Percentiles rank a stretch among this genome's conserved stretches.
These are phyloP conservation scores for Oscheius sp. DNA, from an alignment of 1,140 invertebrate species.

Conservation along the genomic window DNA sequence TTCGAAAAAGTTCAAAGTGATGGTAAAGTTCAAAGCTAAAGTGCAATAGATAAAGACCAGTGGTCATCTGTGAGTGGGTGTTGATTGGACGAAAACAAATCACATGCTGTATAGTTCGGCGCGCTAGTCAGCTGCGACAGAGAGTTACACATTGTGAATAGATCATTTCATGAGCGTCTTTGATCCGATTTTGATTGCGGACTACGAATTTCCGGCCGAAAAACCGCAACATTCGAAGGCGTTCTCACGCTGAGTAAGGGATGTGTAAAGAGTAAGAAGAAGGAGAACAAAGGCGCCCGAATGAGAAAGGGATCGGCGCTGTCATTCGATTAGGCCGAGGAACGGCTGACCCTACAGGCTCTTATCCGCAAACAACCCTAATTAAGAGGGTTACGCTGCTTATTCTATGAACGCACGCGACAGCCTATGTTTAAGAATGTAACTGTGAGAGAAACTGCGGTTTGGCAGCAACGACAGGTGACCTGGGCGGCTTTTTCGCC, in stretches of 20 bases:
- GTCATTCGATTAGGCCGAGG: not conserved
- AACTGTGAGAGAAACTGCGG: not conserved
- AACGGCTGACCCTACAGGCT: too few species aligned
- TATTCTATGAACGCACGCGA: not conserved
- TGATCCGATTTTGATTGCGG: conserved; percentile 6
- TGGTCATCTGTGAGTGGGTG: not conserved
- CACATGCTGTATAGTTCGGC: not conserved
- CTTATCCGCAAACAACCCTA: too few species aligned
- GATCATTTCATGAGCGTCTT: conserved; percentile 4
- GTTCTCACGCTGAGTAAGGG: too few species aligned
- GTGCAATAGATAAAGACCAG: not conserved
- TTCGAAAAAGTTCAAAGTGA: too few species aligned
- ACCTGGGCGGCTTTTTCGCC: not conserved
- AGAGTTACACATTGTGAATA: conserved; percentile 3
- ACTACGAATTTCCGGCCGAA: not conserved
- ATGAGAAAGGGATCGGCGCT: not conserved
- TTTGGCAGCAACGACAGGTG: not conserved
- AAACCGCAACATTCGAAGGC: too few species aligned
- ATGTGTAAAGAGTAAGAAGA: too few species aligned
- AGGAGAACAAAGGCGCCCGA: not conserved
- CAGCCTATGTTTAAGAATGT: not conserved
- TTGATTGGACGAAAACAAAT: not conserved
- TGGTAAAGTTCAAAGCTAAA: too few species aligned
- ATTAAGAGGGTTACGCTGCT: too few species aligned
- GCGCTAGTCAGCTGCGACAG: not conserved